Evolutionary conservation across 1,140 invertebrate genomes (phyloP).

Genomic region (Thaumetopoea pityocampa): DNA sequence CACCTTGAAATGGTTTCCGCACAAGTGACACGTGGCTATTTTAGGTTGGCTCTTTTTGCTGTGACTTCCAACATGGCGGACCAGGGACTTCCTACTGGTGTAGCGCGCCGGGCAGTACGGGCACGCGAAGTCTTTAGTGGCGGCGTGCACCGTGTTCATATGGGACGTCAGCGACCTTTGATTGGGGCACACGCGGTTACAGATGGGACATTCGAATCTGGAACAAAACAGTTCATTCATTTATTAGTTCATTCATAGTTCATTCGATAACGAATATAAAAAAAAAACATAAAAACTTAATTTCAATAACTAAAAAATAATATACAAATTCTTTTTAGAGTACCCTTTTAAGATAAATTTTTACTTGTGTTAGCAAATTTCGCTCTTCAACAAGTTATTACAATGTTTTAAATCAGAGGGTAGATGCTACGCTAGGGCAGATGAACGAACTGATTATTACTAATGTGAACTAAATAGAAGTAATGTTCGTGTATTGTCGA

Average conservation of each 20-base stretch:
- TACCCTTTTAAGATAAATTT: too few relatives aligned
- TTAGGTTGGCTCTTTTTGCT: slow-evolving; percentile 1
- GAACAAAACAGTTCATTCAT: background rate
- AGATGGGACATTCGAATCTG: slow-evolving; percentile 45
- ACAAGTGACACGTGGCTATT: slow-evolving; percentile 32
- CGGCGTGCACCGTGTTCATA: slow-evolving; percentile 29
- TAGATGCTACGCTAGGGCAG: too few relatives aligned
- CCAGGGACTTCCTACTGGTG: slow-evolving; percentile 19
- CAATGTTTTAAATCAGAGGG: too few relatives aligned
- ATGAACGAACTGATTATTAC: too few relatives aligned
- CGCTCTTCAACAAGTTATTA: too few relatives aligned
- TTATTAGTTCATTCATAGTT: background rate
- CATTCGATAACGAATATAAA: too few relatives aligned
- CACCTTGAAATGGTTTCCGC: slow-evolving; percentile 45
- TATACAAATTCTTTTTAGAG: too few relatives aligned
- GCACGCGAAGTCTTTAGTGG: slow-evolving; percentile 25
- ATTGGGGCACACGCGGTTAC: slow-evolving; percentile 30
- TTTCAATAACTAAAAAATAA: too few relatives aligned
- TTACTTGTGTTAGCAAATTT: too few relatives aligned
- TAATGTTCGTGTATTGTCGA: too few relatives aligned
- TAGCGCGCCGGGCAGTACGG: slow-evolving; percentile 26
- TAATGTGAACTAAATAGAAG: too few relatives aligned
- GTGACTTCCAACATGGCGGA: slow-evolving; percentile 18
- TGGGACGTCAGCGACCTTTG: slow-evolving; percentile 30
- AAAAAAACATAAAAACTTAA: background rate